Conservation (phyloP, 1,140 invertebrate genomes). For the Megathymus violae region DNA sequence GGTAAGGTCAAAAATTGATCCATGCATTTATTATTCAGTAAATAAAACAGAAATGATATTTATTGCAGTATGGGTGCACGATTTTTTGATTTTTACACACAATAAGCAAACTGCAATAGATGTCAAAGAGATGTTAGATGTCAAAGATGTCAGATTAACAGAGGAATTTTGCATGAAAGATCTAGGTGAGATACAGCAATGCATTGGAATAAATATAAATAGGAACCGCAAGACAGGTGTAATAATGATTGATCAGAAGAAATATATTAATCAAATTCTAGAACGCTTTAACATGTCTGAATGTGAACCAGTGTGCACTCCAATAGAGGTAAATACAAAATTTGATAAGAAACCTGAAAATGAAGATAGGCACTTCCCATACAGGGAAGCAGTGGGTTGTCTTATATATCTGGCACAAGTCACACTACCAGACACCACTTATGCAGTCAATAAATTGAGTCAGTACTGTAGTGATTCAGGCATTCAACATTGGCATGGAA, state of each 20-base stretch:
- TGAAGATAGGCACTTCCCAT: slow-evolving; percentile 36
- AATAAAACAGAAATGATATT: slow-evolving; percentile 34
- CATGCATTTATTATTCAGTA: slow-evolving; percentile 39
- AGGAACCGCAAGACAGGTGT: slow-evolving; percentile 33
- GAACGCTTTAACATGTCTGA: slow-evolving; percentile 42
- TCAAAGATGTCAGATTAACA: no score
- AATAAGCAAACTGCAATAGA: slow-evolving; percentile 44
- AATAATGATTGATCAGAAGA: slow-evolving; percentile 40
- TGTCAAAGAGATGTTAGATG: slow-evolving; percentile 43
- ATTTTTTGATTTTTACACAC: slow-evolving; percentile 42
- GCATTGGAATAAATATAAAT: slow-evolving; percentile 40
- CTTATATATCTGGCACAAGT: slow-evolving; percentile 48
- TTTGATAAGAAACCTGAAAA: slow-evolving; percentile 35
- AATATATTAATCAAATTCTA: slow-evolving; percentile 39
- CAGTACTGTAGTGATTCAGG: slow-evolving; percentile 41
- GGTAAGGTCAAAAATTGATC: slow-evolving; percentile 39
- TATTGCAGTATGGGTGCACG: slow-evolving; percentile 49
- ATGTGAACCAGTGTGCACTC: slow-evolving; percentile 42
- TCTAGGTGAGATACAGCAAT: slow-evolving; percentile 36
- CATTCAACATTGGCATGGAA: slow-evolving; percentile 46
- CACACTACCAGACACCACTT: slow-evolving; percentile 49
- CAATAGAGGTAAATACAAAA: slow-evolving; percentile 46
- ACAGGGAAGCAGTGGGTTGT: slow-evolving; percentile 49
- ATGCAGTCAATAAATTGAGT: slow-evolving; percentile 48
- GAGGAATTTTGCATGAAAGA: slow-evolving; percentile 37